phyloP scores from a whole-genome alignment of 2,888 invertebrate genomes.

The Vanessa cardui region DNA sequence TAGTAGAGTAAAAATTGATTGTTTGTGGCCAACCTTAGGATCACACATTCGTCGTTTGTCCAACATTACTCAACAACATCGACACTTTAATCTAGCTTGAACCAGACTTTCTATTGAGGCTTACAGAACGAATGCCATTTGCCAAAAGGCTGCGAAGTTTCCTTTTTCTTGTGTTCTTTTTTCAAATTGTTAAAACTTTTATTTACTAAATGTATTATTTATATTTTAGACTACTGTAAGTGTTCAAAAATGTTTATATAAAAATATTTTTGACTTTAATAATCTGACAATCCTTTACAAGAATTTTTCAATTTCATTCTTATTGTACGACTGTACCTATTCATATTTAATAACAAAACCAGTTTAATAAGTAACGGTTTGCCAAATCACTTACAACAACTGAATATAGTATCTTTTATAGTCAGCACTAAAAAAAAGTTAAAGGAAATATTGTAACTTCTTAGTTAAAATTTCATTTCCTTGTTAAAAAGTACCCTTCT shows the following conservation, averaged over 20 bases:
- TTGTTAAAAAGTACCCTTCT: conserved; percentile 17
- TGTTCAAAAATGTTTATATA: too few species aligned
- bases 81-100: not conserved
- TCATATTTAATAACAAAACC: too few species aligned
- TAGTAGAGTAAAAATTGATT: not conserved
- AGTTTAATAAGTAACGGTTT: too few species aligned
- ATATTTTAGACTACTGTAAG: too few species aligned
- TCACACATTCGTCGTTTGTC: not conserved
- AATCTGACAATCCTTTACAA: too few species aligned
- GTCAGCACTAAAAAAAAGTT: not conserved
- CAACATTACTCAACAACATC: conserved; percentile 1
- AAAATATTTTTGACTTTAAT: too few species aligned
- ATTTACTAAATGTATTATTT: too few species aligned
- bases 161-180: not conserved
- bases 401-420: not conserved
- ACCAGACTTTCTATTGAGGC: not conserved
- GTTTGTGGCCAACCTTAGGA: not conserved
- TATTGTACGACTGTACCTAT: too few species aligned
- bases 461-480: conserved; percentile 6
- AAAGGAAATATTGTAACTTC: not conserved
- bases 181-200: not conserved
- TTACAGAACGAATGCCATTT: not conserved
- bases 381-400: too few species aligned
- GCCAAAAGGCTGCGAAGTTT: not conserved
- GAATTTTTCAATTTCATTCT: too few species aligned